Evolutionary conservation across 2,888 invertebrate species (phyloP), one percentile per base, ranked within the genome.

Genomic region (Pristionchus fissidentatus): DNA sequence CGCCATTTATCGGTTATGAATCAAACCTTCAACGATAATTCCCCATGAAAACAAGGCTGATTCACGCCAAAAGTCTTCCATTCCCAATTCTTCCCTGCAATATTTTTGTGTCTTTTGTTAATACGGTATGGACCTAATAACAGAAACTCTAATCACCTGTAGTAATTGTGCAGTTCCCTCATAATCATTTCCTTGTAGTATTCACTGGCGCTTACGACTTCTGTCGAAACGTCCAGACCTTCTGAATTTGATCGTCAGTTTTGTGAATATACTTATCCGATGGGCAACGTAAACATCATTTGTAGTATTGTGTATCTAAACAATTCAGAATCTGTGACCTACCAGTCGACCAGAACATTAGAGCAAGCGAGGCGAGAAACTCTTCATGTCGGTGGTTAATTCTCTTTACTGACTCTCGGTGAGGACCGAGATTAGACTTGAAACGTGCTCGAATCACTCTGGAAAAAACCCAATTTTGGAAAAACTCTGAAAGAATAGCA

Each of bases 311-410:
- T n/a, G n/a, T n/a, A n/a, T n/a, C n/a, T n/a, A n/a, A n/a, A n/a
- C n/a, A n/a, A n/a, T n/a, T n/a, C n/a, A 29, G 57, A n/a, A 57
- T n/a, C 8, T 32, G 10, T 62, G 3, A 19, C 22, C 43, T 10
- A 70, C 70, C 70, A n/a, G 70, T 70, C 13, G 43, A 22, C 70
- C 70, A 70, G 43, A 70, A 70, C 70, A 70, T 70, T 10, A 43
- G 5, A 2, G 41, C 70, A 22, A 70, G n/a, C 5, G 70, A 70
- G 10, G 70, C 70, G 10, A 70, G 41, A 41, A 70, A 70, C 10
- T 70, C 70, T 26, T 70, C 70, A 41, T 70, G 41, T 22, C 41
- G 43, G 43, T 70, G 70, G 43, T 7, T 26, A 7, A 70, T 70
- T 41, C 43, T 70, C 26, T 41, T 70, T 19, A 70, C 26, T 10